These are phyloP conservation scores for Mustela lutreola DNA, from an alignment of 2,113 vertebrate species.

Conservation along the genomic window DNA sequence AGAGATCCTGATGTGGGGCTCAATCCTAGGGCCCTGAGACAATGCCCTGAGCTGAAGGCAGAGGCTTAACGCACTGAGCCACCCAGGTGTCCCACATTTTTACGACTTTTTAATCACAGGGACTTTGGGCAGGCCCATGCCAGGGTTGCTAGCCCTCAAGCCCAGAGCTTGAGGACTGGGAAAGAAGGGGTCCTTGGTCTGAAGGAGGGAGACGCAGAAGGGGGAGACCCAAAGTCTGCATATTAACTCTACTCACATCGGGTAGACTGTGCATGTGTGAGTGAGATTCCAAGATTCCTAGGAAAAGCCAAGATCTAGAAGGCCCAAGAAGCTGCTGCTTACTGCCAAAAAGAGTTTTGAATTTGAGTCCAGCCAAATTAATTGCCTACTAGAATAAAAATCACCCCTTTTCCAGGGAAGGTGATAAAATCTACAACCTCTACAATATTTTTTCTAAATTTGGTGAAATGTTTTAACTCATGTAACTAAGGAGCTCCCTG, in stretches of 20 bases:
- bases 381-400: not conserved
- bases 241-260: not conserved
- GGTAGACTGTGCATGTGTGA: not conserved
- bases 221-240: not conserved
- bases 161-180: not conserved
- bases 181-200: not conserved
- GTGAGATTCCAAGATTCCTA: not conserved
- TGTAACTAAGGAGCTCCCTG: not conserved
- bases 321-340: not conserved
- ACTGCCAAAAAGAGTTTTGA: not conserved
- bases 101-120: not conserved
- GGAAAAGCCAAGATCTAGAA: not conserved
- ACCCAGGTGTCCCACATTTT: not conserved
- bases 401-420: not conserved
- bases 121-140: not conserved
- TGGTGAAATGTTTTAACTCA: not conserved
- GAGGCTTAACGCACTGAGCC: too few species aligned
- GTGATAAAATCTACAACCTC: not conserved
- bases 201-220: not conserved
- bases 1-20: too few species aligned
- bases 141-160: not conserved
- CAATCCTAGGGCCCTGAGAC: too few species aligned
- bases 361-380: not conserved
- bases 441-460: not conserved
- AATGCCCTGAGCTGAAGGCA: too few species aligned